A percentile compares a stretch with the other conserved stretches of the same genome.
Conservation (phyloP, 30 jellyfish, hydroid and myxozoan species). For the Mastigias papua region DNA sequence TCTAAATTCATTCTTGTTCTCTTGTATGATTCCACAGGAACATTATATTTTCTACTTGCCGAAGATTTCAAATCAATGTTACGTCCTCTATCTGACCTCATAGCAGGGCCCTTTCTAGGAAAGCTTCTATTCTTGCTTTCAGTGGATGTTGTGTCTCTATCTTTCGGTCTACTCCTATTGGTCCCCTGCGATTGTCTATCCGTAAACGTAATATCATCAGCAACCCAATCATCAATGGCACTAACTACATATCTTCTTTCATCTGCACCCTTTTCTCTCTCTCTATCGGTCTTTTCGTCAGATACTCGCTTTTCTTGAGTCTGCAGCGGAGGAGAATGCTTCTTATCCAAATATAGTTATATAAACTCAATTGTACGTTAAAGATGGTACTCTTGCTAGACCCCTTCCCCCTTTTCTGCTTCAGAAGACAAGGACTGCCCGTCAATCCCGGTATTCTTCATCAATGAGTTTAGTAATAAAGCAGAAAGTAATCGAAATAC, state of each 20-base stretch:
- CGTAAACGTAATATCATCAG: background rate
- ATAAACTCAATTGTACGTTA: background rate
- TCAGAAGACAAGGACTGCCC: background rate
- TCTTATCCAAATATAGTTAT: background rate
- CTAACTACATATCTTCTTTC: background rate
- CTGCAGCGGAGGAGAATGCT: background rate
- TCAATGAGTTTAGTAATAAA: background rate
- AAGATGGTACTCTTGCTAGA: background rate
- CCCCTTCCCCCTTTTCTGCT: background rate
- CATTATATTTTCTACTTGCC: background rate
- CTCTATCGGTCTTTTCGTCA: background rate
- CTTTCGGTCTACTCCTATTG: background rate
- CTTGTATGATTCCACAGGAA: background rate
- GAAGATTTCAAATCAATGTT: background rate
- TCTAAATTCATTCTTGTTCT: background rate
- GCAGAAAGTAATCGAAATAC: background rate
- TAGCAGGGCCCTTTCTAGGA: conserved; percentile 24
- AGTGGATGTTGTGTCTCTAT: background rate
- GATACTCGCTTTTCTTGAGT: background rate
- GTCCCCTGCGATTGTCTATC: background rate
- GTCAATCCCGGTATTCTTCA: background rate
- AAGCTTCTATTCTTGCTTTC: conserved; percentile 1
- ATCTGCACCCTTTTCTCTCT: background rate
- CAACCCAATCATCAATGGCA: background rate
- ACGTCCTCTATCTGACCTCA: background rate